Conservation (phyloP, 2,113 vertebrate species). For the Ceyx melanurus region DNA sequence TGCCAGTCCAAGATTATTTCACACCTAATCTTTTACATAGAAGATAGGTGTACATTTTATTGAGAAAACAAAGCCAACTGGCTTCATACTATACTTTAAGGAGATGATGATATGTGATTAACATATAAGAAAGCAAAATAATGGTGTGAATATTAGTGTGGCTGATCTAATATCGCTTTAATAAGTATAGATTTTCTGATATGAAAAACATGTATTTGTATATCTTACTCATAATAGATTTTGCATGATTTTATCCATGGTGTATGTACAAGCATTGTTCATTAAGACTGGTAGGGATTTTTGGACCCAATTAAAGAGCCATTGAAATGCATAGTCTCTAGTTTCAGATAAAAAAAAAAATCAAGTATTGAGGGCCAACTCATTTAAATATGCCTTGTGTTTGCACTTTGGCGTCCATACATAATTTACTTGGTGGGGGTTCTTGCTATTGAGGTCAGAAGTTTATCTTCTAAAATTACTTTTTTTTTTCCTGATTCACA, state of each 20-base stretch:
- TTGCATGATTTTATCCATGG: not conserved
- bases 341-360: not conserved
- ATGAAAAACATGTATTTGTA: not conserved
- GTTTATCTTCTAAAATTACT: not conserved
- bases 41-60: not conserved
- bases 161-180: not conserved
- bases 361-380: not conserved
- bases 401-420: not conserved
- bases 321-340: not conserved
- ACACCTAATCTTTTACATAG: not conserved
- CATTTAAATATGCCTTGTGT: not conserved
- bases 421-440: not conserved
- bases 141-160: not conserved
- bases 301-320: not conserved
- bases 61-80: not conserved
- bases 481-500: not conserved
- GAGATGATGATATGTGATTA: not conserved
- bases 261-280: not conserved
- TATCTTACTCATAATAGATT: not conserved
- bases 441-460: not conserved
- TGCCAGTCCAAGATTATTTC: not conserved
- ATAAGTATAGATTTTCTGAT: not conserved
- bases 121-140: not conserved
- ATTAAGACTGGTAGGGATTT: not conserved
- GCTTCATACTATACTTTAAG: not conserved